Base-by-base conservation (phyloP, 1,140 invertebrate species). In the Trachymyrmex cornetzi region DNA sequence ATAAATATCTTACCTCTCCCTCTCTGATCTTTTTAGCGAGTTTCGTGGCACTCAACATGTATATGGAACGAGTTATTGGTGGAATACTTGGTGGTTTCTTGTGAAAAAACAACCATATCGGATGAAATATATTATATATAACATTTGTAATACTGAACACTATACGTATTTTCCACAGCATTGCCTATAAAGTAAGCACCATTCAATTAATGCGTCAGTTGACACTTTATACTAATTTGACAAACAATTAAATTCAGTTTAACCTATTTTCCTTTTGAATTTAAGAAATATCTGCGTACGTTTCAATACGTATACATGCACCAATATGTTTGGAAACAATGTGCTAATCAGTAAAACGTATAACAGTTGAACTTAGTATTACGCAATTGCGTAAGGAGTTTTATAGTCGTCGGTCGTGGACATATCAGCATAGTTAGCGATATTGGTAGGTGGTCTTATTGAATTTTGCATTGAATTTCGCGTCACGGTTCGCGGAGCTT, bases 11-110 rank as follows among this genome's bases (percentile, higher is more conserved):
- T 87, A 95, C 95, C 94, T 97, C 93, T 92, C 94, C 90, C 0
- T 93, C 90, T 84, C 95, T 88, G 38, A 96, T 96, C 84, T 94
- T 95, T 19, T 80, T 88, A 4, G 95, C 95, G 16, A 96, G 61
- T 14, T 88, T 77, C 4, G 85, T 91, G 5, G 94, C 95, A 55
- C 94, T 95, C 5, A 92, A 53, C 22, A 91, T 88, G 0, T 95
- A 69, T 11, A 95, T 14, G 30, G 91, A 75, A 82, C 94, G 89
- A 38, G 85, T 92, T 57, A 94, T 91, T 0, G 91, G 88, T 14
- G 95, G 93, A 55, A 94, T 66, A 53, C 48, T 82, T 16, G 86
- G 84, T 0, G 80, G 89, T 67, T 87, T 88, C 1, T 61, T 80
- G 1, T 55, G 9, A 12, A 87, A 34, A 1, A 85, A 9, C 0